These are phyloP conservation scores for Buathra laborator DNA, from an alignment of 2,888 invertebrate species.

Conservation along the genomic window DNA sequence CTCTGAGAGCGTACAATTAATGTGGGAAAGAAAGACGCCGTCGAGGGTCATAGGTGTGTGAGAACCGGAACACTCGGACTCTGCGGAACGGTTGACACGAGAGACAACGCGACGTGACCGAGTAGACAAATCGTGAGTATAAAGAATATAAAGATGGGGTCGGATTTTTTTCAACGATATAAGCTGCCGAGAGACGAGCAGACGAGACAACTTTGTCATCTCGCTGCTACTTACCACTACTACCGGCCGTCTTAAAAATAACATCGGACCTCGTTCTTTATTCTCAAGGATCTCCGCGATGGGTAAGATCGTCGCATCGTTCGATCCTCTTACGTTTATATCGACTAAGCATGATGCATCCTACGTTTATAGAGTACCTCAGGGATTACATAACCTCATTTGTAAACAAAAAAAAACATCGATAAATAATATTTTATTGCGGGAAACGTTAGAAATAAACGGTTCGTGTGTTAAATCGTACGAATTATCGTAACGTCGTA, in stretches of 20 bases:
- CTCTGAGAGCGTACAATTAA: conserved; percentile 76
- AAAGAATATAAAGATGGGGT: conserved; percentile 60
- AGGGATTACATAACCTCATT: background rate
- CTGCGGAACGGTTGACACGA: conserved; percentile 64
- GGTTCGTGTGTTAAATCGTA: background rate
- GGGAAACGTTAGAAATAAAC: background rate
- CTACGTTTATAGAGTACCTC: background rate
- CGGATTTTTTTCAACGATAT: conserved; percentile 48
- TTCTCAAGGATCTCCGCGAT: conserved; percentile 61
- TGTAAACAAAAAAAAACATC: background rate
- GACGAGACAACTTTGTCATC: conserved; percentile 22
- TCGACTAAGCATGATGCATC: conserved; percentile 18
- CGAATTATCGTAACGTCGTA: too few relatives aligned
- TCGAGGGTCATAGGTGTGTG: conserved; percentile 81
- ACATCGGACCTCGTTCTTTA: conserved; percentile 65
- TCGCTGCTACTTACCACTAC: conserved; percentile 13
- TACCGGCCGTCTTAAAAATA: conserved; percentile 39
- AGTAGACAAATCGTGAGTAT: conserved; percentile 76
- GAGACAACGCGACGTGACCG: conserved; percentile 77
- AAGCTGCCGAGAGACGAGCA: conserved; percentile 27
- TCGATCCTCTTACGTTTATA: conserved; percentile 54
- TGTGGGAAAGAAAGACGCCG: conserved; percentile 78
- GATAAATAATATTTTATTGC: background rate
- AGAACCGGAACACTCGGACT: conserved; percentile 82
- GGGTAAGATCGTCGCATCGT: conserved; percentile 57